Evolutionary conservation across 2,113 vertebrate species (phyloP).

Genomic region (Leptodactylus fuscus): DNA sequence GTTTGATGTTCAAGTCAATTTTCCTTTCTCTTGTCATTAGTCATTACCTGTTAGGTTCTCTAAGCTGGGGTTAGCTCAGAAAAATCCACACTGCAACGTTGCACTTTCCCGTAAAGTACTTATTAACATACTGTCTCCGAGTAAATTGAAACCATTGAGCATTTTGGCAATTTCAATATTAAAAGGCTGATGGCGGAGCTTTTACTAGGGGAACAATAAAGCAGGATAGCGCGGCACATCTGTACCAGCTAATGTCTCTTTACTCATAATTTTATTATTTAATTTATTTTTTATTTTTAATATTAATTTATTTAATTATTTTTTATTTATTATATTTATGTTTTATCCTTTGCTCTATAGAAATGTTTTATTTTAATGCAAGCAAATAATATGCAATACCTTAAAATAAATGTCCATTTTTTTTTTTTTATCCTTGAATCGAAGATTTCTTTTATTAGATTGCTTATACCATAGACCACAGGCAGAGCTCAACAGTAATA

Average conservation of each 20-base stretch:
- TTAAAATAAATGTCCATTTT: not conserved
- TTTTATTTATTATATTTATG: not conserved
- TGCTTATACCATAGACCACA: too few species aligned
- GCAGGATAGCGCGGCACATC: too few species aligned
- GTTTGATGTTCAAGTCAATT: slow-evolving; percentile 52
- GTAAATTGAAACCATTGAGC: slow-evolving; percentile 40
- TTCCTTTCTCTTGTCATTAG: slow-evolving; percentile 48
- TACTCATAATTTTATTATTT: not conserved
- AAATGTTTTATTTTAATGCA: not conserved
- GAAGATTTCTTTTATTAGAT: too few species aligned
- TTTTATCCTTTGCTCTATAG: not conserved
- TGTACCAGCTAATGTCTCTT: not conserved
- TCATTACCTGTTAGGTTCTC: slow-evolving; percentile 45
- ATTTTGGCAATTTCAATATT: slow-evolving; percentile 25
- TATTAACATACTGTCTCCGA: slow-evolving; percentile 20
- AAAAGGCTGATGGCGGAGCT: slow-evolving; percentile 2
- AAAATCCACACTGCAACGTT: slow-evolving; percentile 37
- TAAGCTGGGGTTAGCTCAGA: slow-evolving; percentile 26
- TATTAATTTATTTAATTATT: too few species aligned
- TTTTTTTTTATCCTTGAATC: too few species aligned
- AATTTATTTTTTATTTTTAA: not conserved
- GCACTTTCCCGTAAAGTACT: slow-evolving; percentile 53
- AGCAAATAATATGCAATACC: not conserved
- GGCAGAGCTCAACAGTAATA: too few species aligned
- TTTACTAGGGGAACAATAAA: slow-evolving; percentile 1